Base-by-base conservation (phyloP, 2,113 vertebrate genomes). In the Nanger granti region DNA sequence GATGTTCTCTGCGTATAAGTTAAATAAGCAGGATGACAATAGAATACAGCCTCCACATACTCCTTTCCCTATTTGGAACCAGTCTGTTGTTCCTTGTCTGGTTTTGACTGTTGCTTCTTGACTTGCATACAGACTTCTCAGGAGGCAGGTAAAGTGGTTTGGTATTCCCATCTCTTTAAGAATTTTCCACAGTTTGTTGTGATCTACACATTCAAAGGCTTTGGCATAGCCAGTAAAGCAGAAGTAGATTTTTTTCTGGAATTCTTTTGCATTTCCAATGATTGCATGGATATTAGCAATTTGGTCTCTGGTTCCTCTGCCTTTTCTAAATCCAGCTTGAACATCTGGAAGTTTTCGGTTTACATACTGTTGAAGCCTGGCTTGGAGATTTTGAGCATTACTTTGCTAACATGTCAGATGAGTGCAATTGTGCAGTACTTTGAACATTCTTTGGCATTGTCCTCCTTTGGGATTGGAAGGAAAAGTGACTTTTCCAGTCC, bases 321-420 rank as follows among this genome's bases (percentile, higher is more conserved):
- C 66, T 73, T 37, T 73, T 37, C 18, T 37, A 73, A 73, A 37
- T 37, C n/a, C n/a, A 73, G n/a, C 66, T 37, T 69, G 34, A 37
- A 69, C n/a, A 69, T 69, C n/a, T 69, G 66, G 18, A 69, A 69
- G n/a, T 69, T 69, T 20, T 69, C 0, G 0, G 4, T 73, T 73
- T 20, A 37, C 0, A 0, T 73, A 73, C 18, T 73, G 18, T 37
- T 37, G 17, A 37, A 37, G 66, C n/a, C n/a, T 73, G 66, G 18
- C 9, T 73, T 73, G 66, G n/a, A 22, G n/a, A 37, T 73, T 73
- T 73, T 73, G 66, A 73, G n/a, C 66, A 73, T 37, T 73, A 73
- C n/a, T 73, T 73, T 22, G 66, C 34, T 73, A 73, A 2, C n/a
- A 37, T 37, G n/a, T 37, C 18, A 37, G n/a, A 37, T 37, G 66